Base-by-base conservation (phyloP, 2,113 vertebrate species). In the Canis aureus region DNA sequence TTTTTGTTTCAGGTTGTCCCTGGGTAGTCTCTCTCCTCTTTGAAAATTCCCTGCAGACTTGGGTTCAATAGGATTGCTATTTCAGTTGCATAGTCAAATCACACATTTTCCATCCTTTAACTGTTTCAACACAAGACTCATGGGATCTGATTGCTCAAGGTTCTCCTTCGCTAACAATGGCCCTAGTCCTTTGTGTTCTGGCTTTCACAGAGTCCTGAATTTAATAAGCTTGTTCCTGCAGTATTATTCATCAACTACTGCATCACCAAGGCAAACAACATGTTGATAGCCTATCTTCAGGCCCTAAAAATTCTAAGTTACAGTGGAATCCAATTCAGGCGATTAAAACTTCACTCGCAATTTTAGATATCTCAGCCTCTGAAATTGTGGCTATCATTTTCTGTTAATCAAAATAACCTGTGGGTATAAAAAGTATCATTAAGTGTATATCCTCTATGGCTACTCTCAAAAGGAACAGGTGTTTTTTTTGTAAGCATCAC, bases 351-450 rank as follows among this genome's bases (percentile, higher is more conserved):
- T 85, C 19, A 89, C 69, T 84, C 91, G 10, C 1, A 86, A 17
- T 71, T 92, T 94, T 71, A 87, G 43, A 20, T 53, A 78, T 38
- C 93, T 81, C 20, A 79, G 49, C 27, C 9, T 92, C 32, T 71
- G 5, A 89, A 90, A 90, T 11, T 67, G 10, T 76, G 27, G 16
- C 16, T 88, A 49, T 29, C 7, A 43, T 23, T 59, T 95, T 91
- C 38, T 89, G 25, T 38, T 16, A 64, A 55, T 80, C 67, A 93
- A 93, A 94, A 78, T 94, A 78, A 71, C 32, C n/a, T 57, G 43
- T 85, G 27, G 13, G 22, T 60, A 83, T 93, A 78, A 59, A 97
- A 81, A 38, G 53, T 59, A 27, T 19, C 59, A 86, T 5, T 89
- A 92, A 92, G 3, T 51, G 6, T 59, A 64, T 35, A 67, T 23